Base-by-base conservation (phyloP, 2,113 vertebrate genomes). In the Crocuta crocuta region DNA sequence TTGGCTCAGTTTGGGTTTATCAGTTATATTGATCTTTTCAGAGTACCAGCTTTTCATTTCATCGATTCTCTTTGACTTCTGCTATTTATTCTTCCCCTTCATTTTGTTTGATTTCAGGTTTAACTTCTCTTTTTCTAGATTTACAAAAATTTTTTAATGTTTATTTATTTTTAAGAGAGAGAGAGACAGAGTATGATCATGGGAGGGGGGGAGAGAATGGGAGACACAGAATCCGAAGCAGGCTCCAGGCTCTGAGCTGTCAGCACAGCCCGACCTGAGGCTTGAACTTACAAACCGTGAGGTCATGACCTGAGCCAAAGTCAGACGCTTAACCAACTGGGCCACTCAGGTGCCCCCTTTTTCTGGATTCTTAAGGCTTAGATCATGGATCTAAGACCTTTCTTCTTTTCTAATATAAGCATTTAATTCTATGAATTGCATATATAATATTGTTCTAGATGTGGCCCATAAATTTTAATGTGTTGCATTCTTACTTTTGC, bases 61-160 rank as follows among this genome's bases (percentile, higher is more conserved):
- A 94, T 65, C 85, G 11, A 43, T 80, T 48, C 35, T 95, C 4
- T 86, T 93, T 31, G 4, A 88, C 84, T 84, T 91, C 21, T 88
- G 80, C 17, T 71, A 24, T 92, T 68, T 82, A 88, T 86, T 83
- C 50, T 83, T 35, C 24, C 50, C 33, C 68, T 94, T 94, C 12
- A 73, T 68, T 96, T 61, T 94, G 19, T 73, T 94, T 88, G n/a
- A 55, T 80, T 87, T 93, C n/a, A 83, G 39, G 21, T 80, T 89
- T 96, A 93, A 91, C 73, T 90, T 10, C 15, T 89, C 45, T 94
- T 92, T 95, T 78, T 31, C 26, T 93, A 74, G 63, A 53, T 39
- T 39, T 39, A 39, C 39, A 39, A 39, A 39, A 39, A 39, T 3
- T 39, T 39, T 39, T 39, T 39, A 39, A 39, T 3, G 39, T 39